Conservation (phyloP, 2,113 vertebrate genomes). For the Excalfactoria chinensis region DNA sequence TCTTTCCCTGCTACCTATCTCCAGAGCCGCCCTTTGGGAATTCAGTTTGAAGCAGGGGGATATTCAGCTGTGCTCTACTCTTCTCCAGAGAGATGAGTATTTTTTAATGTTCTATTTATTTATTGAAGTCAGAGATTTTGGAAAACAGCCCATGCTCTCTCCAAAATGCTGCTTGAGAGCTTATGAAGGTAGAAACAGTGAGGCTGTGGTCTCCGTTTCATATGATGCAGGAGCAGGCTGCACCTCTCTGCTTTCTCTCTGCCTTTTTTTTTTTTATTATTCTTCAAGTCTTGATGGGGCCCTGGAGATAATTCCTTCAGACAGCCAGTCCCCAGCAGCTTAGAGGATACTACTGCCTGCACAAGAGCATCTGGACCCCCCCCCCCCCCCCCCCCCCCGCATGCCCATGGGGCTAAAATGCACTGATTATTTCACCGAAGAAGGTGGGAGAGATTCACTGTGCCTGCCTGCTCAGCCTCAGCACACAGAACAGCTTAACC, state of each 20-base stretch:
- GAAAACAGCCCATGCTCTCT: not conserved
- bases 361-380: constrained; percentile 30
- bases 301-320: constrained; percentile 39
- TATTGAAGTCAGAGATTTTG: not conserved
- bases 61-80: not conserved
- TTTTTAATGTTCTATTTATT: not conserved
- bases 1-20: not conserved
- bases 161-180: not conserved
- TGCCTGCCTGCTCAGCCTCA: not conserved
- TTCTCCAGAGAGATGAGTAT: not conserved
- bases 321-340: constrained; percentile 13
- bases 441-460: not conserved
- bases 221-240: not conserved
- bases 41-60: not conserved
- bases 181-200: not conserved
- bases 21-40: not conserved
- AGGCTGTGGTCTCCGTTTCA: not conserved
- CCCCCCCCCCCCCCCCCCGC: not conserved
- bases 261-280: not conserved
- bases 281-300: not conserved
- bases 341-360: not conserved
- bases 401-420: constrained; percentile 31
- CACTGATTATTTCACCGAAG: not conserved
- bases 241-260: not conserved
- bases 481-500: not conserved